phyloP scores from a whole-genome alignment of 2,888 invertebrate genomes.

The Nymphalis polychloros region DNA sequence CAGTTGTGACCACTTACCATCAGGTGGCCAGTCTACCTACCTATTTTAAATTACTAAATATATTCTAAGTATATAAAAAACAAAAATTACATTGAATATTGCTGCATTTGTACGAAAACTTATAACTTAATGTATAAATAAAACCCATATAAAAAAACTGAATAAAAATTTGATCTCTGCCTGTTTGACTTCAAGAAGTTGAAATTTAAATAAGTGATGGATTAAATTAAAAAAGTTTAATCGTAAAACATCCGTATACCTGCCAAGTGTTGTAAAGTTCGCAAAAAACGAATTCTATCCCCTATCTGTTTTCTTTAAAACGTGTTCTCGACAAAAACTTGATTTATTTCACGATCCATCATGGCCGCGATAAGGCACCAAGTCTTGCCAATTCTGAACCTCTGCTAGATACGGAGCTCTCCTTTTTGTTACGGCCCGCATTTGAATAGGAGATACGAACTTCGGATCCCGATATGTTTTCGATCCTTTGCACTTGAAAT shows the following conservation, averaged over 20 bases:
- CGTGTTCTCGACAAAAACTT: conserved; percentile 49
- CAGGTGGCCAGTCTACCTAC: no score
- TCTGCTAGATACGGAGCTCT: conserved; percentile 39
- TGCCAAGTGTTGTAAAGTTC: conserved; percentile 15
- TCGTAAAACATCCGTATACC: not conserved
- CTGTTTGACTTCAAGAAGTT: not conserved
- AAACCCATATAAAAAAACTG: not conserved
- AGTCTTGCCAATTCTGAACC: conserved; percentile 46
- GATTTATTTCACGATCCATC: conserved; percentile 71
- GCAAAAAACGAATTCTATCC: conserved; percentile 9
- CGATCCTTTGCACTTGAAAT: conserved; percentile 23
- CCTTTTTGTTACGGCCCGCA: conserved; percentile 39
- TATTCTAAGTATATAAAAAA: not conserved
- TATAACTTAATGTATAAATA: not conserved
- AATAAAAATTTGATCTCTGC: not conserved
- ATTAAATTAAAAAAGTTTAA: conserved; percentile 11
- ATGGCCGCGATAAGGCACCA: conserved; percentile 59
- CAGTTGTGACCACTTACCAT: no score
- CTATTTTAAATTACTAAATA: no score
- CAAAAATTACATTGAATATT: not conserved
- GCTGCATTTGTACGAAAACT: not conserved
- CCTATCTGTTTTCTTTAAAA: conserved; percentile 25
- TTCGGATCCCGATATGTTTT: conserved; percentile 16
- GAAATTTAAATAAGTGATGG: conserved; percentile 11
- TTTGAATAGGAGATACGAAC: conserved; percentile 35